Conservation (phyloP, 2,113 vertebrate genomes). For the Nannobrachium achirus region DNA sequence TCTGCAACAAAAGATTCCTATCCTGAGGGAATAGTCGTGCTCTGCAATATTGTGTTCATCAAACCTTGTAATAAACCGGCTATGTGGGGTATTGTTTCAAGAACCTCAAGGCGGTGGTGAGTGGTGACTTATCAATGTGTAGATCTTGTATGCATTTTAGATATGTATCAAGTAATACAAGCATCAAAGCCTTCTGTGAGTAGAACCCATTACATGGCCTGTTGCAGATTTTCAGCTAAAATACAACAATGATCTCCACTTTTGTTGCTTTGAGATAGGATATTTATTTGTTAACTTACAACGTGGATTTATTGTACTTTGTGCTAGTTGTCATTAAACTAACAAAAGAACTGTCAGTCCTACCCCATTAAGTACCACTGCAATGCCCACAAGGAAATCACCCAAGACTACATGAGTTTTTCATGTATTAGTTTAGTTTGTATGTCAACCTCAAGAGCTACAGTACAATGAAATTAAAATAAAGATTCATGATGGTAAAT, state of each 20-base stretch:
- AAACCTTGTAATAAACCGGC: constrained; percentile 21
- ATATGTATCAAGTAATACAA: constrained; percentile 44
- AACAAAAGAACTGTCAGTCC: constrained; percentile 9
- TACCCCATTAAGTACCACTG: neutral
- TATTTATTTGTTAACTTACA: constrained; percentile 18
- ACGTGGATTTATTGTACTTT: constrained; percentile 12
- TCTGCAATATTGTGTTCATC: constrained; percentile 16
- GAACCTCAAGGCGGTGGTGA: constrained; percentile 5
- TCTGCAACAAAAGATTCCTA: constrained; percentile 8
- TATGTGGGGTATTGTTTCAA: constrained; percentile 17
- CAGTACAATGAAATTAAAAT: constrained; percentile 5
- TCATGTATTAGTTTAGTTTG: neutral
- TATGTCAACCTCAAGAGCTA: constrained; percentile 21
- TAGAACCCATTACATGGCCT: constrained; percentile 39
- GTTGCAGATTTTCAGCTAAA: constrained; percentile 5
- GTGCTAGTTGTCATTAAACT: too few relatives aligned
- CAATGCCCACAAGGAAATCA: constrained; percentile 31
- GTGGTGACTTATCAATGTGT: constrained; percentile 26
- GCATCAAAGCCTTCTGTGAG: constrained; percentile 25
- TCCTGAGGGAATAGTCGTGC: constrained; percentile 23
- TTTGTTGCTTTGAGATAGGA: constrained; percentile 22
- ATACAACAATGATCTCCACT: neutral
- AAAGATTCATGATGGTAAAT: neutral
- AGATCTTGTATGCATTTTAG: constrained; percentile 19
- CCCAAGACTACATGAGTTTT: constrained; percentile 16